Base-by-base conservation (phyloP, 2,888 invertebrate species). In the Torymus auratus region DNA sequence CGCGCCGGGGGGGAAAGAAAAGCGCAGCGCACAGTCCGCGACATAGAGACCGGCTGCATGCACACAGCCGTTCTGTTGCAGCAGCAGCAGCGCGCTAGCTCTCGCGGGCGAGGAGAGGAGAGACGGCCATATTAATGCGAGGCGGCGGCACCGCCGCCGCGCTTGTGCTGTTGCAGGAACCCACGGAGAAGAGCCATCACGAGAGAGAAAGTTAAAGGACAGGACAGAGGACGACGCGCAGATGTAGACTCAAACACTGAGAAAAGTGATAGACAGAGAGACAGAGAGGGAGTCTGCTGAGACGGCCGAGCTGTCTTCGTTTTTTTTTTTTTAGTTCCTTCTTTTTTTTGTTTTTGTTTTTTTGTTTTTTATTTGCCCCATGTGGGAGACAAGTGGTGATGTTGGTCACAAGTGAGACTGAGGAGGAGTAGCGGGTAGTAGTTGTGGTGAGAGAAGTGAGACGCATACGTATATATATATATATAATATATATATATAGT, bases 81-180 rank as follows among this genome's bases (percentile, higher is more conserved):
- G 41, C 41, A 41, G 7, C 41, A 41, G 41, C 41, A 41, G 41
- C 41, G 41, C 41, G 41, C 41, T 41, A 41, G 41, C 41, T 28
- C 41, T 74, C 60, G 72, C 53, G 72, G 58, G 68, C 60, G 74
- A 70, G 70, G 58, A 72, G 56, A 77, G 62, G 78, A 84, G 84
- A 85, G 85, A 85, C 87, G 84, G 87, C 86, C 87, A 86, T 87
- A 84, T 85, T 86, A 85, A 86, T 84, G 78, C 70, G 58, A 84
- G 83, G 83, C 83, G 81, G 84, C 83, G 81, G 84, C 83, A 82
- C 85, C 83, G 71, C 80, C 70, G 80, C 76, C 68, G 75, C 70
- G 15, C 50, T 62, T 74, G 65, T 83, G 83, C 82, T 75, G 62
- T 75, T 80, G 68, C 80, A 70, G 75, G 84, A 41, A n/a, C 41